A percentile compares a stretch with the other conserved stretches of the same genome.
Evolutionary conservation across 2,797 vertebrate species (phyloP).

Genomic region (Coracias cyanogaster): DNA sequence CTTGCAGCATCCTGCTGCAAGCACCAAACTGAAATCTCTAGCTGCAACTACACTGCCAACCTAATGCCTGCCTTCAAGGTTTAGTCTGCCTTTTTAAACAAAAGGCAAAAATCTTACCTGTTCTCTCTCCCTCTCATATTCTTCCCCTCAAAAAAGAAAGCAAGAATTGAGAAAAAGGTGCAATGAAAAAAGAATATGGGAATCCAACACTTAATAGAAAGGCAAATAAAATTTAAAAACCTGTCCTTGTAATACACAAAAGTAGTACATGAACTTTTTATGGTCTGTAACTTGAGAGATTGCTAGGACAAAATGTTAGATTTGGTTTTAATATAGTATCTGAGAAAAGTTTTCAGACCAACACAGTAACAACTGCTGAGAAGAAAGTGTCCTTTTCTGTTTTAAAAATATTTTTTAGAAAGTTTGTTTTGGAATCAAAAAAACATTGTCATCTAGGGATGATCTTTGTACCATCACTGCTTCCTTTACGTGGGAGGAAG

Average conservation of each 20-base stretch:
- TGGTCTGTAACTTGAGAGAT: neutral
- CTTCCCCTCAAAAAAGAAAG: neutral
- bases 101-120: neutral
- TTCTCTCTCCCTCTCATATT: neutral
- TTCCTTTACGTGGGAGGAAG: constrained; percentile 62
- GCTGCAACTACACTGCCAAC: neutral
- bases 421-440: constrained; percentile 57
- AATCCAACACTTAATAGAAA: neutral
- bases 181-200: neutral
- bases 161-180: neutral
- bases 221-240: neutral
- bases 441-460: constrained; percentile 57
- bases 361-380: neutral
- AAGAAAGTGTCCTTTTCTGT: neutral
- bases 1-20: neutral
- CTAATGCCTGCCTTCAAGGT: neutral
- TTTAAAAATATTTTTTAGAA: constrained; percentile 36
- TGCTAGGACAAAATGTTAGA: neutral
- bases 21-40: neutral
- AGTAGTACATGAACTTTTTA: neutral
- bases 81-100: neutral
- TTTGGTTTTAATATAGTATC: neutral
- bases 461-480: constrained; percentile 37
- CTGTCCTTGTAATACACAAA: neutral
- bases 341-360: neutral